Percentiles rank a stretch among this genome's conserved stretches.
phyloP scores from a whole-genome alignment of 2,113 vertebrate species.

The Lophotis ruficrista region DNA sequence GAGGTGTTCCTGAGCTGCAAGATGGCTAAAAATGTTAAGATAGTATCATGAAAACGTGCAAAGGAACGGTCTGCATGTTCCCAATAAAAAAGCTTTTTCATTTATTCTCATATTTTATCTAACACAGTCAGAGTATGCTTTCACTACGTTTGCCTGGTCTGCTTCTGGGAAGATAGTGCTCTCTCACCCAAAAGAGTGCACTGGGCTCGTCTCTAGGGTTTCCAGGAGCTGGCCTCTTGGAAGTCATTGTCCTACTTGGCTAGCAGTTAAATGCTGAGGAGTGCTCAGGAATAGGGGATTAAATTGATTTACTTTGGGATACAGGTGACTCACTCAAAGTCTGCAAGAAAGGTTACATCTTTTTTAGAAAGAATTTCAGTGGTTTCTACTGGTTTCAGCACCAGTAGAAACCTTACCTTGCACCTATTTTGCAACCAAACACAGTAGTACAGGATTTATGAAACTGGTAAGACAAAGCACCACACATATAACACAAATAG shows the following conservation, averaged over 20 bases:
- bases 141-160: not conserved
- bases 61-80: not conserved
- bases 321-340: not conserved
- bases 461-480: not conserved
- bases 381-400: not conserved
- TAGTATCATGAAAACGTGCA: not conserved
- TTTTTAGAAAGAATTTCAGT: not conserved
- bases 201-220: not conserved
- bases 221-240: not conserved
- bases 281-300: not conserved
- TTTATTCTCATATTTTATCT: not conserved
- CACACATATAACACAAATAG: not conserved
- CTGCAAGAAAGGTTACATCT: not conserved
- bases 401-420: not conserved
- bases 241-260: not conserved
- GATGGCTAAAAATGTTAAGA: not conserved
- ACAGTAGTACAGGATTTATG: not conserved
- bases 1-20: not conserved
- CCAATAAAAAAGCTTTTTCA: not conserved
- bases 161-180: not conserved
- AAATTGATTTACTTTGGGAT: not conserved
- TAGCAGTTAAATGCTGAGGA: not conserved
- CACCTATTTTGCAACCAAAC: not conserved
- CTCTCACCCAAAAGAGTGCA: not conserved
- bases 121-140: not conserved